Evolutionary conservation across 2,113 vertebrate species (phyloP), one percentile per base, ranked within the genome.

Genomic region (Nestor notabilis): DNA sequence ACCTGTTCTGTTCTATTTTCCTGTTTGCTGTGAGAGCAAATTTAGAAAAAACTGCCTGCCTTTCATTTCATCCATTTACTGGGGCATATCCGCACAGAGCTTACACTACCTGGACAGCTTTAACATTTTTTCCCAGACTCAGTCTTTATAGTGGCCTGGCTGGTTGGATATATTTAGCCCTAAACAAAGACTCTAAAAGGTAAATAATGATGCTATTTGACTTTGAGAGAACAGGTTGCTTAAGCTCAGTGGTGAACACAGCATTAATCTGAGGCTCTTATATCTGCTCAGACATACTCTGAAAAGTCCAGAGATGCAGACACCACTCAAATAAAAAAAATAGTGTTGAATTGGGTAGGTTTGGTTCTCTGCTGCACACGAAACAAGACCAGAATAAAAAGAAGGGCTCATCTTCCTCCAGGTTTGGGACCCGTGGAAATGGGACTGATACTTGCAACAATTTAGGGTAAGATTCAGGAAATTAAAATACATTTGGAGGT

Each of bases 151-250:
- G 24, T 84, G 50, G 85, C 24, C 81, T 55, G 41, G 14, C 7
- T 52, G 37, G 43, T n/a, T 85, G 53, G 71, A 66, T 95, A 86
- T 95, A 96, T 96, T 97, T 92, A 95, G 65, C 56, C 41, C 31
- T 88, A 61, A 83, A 72, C 56, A 91, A n/a, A 66, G 46, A 77
- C 37, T 46, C 35, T 76, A 50, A 83, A 71, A 96, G 55, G 53
- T 90, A 65, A 94, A 87, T 69, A 93, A 55, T 41, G 53, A 83
- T 75, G 24, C 27, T 81, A 74, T 79, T 49, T 70, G 41, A 83
- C 7, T 46, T 83, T 20, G 55, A 86, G 23, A 77, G 72, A 56
- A 53, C 39, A 94, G 58, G n/a, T 49, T 93, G 28, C 49, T 39
- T 31, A 78, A 75, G 4, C 18, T 76, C 90, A 75, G 44, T 50